Conservation (phyloP, 2,888 invertebrate genomes). For the Dasypolia templi region DNA sequence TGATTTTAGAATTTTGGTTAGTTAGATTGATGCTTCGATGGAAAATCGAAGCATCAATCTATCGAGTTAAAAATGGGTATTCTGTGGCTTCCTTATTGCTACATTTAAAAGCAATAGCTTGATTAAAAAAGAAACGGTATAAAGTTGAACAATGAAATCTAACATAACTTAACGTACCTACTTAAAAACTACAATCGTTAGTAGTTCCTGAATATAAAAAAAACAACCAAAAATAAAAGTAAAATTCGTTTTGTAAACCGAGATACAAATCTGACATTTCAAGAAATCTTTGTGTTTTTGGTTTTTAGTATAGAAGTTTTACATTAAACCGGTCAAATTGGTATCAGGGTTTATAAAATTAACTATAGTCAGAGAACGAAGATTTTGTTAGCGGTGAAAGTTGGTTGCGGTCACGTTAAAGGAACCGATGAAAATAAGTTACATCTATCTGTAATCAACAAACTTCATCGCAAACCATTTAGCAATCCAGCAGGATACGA, state of each 20-base stretch:
- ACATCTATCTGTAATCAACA: slow-evolving; percentile 68
- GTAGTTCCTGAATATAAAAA: slow-evolving; percentile 17
- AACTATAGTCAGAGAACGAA: slow-evolving; percentile 52
- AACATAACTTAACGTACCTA: not conserved
- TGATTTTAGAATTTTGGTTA: too few species aligned
- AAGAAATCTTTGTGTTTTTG: too few species aligned
- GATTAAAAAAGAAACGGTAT: not conserved
- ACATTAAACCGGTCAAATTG: too few species aligned
- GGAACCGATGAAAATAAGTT: slow-evolving; percentile 73
- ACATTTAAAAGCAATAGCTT: not conserved
- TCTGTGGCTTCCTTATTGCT: not conserved
- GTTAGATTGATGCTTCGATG: not conserved
- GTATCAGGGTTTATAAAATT: too few species aligned
- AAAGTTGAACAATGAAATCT: not conserved
- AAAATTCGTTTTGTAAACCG: too few species aligned
- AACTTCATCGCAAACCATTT: slow-evolving; percentile 63
- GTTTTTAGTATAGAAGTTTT: too few species aligned
- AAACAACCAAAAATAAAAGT: too few species aligned
- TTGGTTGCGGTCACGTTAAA: slow-evolving; percentile 60
- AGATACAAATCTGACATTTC: too few species aligned
- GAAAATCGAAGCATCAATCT: too few species aligned
- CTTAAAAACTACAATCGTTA: slow-evolving; percentile 1
- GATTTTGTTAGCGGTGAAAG: slow-evolving; percentile 38
- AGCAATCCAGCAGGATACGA: slow-evolving; percentile 78
- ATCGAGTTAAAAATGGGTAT: not conserved